Percentiles rank a stretch among this genome's conserved stretches.
phyloP scores from a whole-genome alignment of 2,113 vertebrate species.

The Salvelinus sp. region DNA sequence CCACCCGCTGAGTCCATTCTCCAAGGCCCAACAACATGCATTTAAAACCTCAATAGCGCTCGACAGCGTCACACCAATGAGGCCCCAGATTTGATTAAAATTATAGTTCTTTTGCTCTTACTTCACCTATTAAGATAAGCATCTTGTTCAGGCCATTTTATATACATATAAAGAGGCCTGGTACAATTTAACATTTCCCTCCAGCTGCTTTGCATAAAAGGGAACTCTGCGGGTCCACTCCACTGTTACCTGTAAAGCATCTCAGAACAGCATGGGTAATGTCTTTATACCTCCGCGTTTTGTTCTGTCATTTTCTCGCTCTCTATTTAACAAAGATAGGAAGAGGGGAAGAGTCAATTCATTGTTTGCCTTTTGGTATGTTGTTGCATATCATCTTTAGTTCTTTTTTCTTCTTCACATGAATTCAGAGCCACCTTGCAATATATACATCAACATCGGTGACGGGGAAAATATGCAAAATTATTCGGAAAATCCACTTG shows the following conservation, averaged over 20 bases:
- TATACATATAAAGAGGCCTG: constrained; percentile 61
- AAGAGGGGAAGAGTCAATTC: constrained; percentile 23
- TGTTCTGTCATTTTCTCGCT: constrained; percentile 17
- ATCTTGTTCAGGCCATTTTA: constrained; percentile 65
- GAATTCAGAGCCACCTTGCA: background rate
- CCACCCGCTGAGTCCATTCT: constrained; percentile 70
- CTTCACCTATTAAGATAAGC: constrained; percentile 77
- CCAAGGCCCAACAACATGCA: constrained; percentile 68
- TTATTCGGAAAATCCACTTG: background rate
- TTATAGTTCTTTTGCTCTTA: constrained; percentile 71
- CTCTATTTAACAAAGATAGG: constrained; percentile 36
- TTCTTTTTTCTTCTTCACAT: background rate
- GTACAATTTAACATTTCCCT: constrained; percentile 66
- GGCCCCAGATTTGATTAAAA: constrained; percentile 77
- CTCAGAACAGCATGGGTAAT: constrained; percentile 36
- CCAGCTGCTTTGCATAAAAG: constrained; percentile 68
- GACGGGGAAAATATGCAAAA: background rate
- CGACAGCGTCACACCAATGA: constrained; percentile 56
- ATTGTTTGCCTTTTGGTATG: constrained; percentile 17
- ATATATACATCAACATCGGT: background rate
- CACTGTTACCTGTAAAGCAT: constrained; percentile 60
- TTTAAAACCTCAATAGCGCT: constrained; percentile 71
- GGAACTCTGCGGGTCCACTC: constrained; percentile 47
- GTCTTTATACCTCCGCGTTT: constrained; percentile 4
- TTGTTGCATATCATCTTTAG: background rate